Percentiles rank a stretch among this genome's conserved stretches.
Evolutionary conservation across 2,113 vertebrate genomes (phyloP).

Genomic region (Syngnathus typhle): DNA sequence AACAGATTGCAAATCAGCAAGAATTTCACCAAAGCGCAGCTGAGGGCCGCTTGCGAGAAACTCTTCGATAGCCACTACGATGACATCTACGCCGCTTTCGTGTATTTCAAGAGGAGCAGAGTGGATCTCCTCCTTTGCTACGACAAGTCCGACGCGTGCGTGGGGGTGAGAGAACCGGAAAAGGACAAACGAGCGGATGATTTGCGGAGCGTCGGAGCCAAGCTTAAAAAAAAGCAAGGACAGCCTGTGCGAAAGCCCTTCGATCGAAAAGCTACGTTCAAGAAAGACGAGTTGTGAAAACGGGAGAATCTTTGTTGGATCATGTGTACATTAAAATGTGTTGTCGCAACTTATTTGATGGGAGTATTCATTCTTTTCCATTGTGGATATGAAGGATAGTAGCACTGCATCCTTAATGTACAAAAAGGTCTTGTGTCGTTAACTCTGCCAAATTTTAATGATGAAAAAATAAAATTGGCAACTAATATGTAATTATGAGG

Average conservation of each 20-base stretch:
- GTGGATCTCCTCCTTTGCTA: background rate
- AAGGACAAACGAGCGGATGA: background rate
- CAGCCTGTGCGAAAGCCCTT: background rate
- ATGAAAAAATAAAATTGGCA: background rate
- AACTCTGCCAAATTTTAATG: background rate
- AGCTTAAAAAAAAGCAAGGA: background rate
- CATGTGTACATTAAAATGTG: background rate
- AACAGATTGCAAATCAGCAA: background rate
- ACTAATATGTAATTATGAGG: background rate
- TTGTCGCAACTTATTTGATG: background rate
- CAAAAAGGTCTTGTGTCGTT: too few species aligned
- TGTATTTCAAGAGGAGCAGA: background rate
- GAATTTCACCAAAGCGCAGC: background rate
- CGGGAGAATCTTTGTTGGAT: background rate
- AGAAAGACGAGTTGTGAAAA: background rate
- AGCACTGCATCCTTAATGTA: too few species aligned
- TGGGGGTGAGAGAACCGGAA: background rate
- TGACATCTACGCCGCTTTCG: background rate
- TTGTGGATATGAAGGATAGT: background rate
- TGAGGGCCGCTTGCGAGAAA: background rate
- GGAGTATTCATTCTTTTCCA: background rate
- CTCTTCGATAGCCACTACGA: background rate
- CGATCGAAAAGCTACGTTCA: background rate
- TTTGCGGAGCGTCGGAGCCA: background rate
- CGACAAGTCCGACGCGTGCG: background rate